phyloP scores from a whole-genome alignment of 2,113 vertebrate species.

The Herpailurus yagouaroundi region DNA sequence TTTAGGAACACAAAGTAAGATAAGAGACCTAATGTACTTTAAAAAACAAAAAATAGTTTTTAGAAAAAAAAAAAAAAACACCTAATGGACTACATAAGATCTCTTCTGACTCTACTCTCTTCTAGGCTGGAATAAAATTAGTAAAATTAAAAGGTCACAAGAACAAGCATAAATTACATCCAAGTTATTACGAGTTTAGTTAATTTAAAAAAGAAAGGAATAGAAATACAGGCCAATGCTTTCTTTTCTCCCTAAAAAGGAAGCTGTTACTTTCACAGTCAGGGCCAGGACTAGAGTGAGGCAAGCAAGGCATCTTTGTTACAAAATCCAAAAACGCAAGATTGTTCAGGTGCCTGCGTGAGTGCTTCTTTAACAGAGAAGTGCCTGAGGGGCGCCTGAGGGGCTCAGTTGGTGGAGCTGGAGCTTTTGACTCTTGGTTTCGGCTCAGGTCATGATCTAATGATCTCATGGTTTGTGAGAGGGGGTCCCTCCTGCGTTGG shows the following conservation, averaged over 20 bases:
- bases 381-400: not conserved
- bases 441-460: no score
- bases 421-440: no score
- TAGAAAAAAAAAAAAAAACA: not conserved
- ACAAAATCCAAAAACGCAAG: not conserved
- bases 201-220: not conserved
- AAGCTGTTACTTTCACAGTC: not conserved
- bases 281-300: not conserved
- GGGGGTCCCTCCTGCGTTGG: no score
- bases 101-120: not conserved
- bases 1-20: constrained; percentile 2
- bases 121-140: not conserved
- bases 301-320: not conserved
- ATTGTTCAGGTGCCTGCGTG: not conserved
- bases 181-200: not conserved
- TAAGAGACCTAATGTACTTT: not conserved
- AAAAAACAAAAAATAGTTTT: not conserved
- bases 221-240: not conserved
- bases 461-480: no score
- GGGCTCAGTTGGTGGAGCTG: no score
- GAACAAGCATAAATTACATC: not conserved
- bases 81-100: not conserved
- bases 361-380: not conserved
- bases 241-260: not conserved
- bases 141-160: not conserved